These are phyloP conservation scores for Scotopteryx bipunctaria DNA, from an alignment of 2,888 invertebrate species.

Conservation along the genomic window DNA sequence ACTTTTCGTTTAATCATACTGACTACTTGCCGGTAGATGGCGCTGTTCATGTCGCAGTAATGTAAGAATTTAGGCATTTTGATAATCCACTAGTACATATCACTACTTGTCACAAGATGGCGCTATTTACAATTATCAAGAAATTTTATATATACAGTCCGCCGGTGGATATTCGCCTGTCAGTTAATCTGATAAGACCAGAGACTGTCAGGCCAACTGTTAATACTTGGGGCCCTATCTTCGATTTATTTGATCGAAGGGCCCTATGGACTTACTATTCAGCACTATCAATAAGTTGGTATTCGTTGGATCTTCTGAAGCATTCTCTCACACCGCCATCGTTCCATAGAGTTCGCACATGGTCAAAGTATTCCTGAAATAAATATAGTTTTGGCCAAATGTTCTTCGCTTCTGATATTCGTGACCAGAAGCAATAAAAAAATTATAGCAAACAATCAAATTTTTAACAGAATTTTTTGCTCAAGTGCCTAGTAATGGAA, in stretches of 20 bases:
- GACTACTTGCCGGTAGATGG: slow-evolving; percentile 7
- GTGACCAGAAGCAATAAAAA: no score
- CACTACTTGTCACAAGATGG: slow-evolving; percentile 27
- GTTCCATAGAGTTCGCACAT: slow-evolving; percentile 86
- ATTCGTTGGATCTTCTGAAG: slow-evolving; percentile 88
- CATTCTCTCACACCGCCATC: slow-evolving; percentile 88
- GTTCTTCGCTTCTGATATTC: no score
- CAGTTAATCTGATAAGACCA: no score
- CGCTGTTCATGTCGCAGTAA: background rate
- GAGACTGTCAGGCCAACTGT: no score
- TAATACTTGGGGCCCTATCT: background rate
- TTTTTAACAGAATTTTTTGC: no score
- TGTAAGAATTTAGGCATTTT: background rate
- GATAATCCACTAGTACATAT: background rate
- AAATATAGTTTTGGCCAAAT: background rate
- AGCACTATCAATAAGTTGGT: slow-evolving; percentile 91
- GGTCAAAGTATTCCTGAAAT: slow-evolving; percentile 87
- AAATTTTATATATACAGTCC: no score
- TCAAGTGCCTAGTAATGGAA: background rate
- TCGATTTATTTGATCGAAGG: background rate
- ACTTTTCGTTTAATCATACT: background rate
- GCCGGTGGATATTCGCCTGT: no score
- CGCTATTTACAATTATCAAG: slow-evolving; percentile 5
- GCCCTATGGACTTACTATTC: slow-evolving; percentile 94
- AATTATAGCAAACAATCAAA: no score